Evolutionary conservation across 2,888 invertebrate genomes (phyloP), one percentile per base, ranked within the genome.

Genomic region (Lasioglossum zephyrum): DNA sequence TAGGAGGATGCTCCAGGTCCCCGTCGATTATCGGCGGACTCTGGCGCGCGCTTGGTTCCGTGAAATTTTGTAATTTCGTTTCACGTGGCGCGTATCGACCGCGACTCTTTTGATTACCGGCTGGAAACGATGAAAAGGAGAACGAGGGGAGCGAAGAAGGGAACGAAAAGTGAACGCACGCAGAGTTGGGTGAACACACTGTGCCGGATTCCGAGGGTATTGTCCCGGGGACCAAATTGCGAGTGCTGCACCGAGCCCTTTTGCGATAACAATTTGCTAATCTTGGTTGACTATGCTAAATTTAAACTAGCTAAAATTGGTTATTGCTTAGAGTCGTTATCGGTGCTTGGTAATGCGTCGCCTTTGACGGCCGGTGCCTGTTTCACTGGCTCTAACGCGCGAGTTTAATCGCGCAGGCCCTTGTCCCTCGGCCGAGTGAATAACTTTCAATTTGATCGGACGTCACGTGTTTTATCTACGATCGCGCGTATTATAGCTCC

Each of bases 11-110:
- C 44, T 41, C 5, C 36, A 22, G 8, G 22, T 41, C 70, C 70
- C 41, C 70, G 70, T 70, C 70, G 70, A 70, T 70, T 69, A 69
- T 69, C 69, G 69, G 69, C 11, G n/a, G 53, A 13, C 39, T 36
- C 74, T 26, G 31, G 31, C 47, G 73, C 31, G 5, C 18, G 22
- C 60, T 47, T 36, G 66, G 22, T 57, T 75, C 66, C 79, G 75
- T 76, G 83, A 85, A 82, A 82, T 78, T 78, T 78, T 72, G 82
- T 78, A 82, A 82, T 78, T 82, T 82, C 74, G 39, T 77, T 73
- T 31, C 77, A 44, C 77, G 85, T 79, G 86, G 75, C 70, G 73
- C 72, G 78, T 83, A 79, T 85, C 85, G 85, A 79, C 72, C 79
- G 72, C 63, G 70, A 74, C 82, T 72, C 73, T 78, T 77, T 82